Base-by-base conservation (phyloP, 1,140 invertebrate species). In the Venustaconcha ellipsiformis region DNA sequence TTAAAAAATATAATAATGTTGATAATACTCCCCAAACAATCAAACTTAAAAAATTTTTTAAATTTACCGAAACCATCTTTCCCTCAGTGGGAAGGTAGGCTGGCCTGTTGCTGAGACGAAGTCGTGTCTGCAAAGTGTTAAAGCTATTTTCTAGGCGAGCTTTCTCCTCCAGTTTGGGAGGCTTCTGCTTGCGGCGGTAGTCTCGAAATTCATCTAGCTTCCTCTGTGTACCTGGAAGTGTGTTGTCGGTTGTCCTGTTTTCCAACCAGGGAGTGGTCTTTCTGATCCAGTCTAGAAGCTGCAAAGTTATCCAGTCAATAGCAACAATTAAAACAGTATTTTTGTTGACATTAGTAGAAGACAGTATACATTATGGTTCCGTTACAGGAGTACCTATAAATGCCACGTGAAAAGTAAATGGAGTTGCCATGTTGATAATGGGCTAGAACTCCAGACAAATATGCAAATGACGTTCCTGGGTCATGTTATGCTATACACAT, bases 71-170 rank as follows among this genome's bases (percentile, higher is more conserved):
- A 79, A 99, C 96, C 93, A 98, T 96, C 91, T 99, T 99, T 83
- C 98, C 98, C 91, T 99, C 98, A 65, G 97, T 99, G 67, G 98
- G 98, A 94, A 99, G 95, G 89, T 99, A 99, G 65, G 98, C 97
- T 57, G 98, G 98, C 85, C 98, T 93, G 91, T 99, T 99, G 86
- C 96, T 98, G 56, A 99, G 92, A 84, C 97, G 94, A 83, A 99
- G 92, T 88, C 88, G 97, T 57, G 98, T 99, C 91, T 99, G 98
- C 80, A 99, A 92, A 66, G 98, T 99, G 91, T 99, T 99, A 92
- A 99, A 99, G 91, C 98, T 99, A 78, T 97, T 99, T 92, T 99
- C 98, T 81, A 99, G 92, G 90, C 97, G 96, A 80, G 96, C 98
- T 90, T 99, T 99, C 90, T 99, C 97, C 90, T 99, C 97, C 63